Evolutionary conservation across 1,140 invertebrate genomes (phyloP).

Genomic region (Lepidurus arcticus): DNA sequence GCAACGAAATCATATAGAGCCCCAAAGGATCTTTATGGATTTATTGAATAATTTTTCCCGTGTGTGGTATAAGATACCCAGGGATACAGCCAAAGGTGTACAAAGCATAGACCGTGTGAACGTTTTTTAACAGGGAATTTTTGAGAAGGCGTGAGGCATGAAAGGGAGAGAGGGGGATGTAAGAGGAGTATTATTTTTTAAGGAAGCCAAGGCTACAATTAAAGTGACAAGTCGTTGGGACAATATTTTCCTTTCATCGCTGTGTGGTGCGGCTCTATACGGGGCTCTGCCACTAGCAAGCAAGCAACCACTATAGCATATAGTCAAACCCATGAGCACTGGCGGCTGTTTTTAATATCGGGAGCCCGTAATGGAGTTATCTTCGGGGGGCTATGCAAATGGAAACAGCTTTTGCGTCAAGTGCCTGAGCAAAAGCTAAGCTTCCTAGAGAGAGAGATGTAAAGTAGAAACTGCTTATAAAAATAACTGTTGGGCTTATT

Average conservation of each 20-base stretch:
- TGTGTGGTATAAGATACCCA: not conserved
- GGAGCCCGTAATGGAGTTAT: conserved; percentile 14
- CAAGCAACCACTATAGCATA: too few species aligned
- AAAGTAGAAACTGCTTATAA: not conserved
- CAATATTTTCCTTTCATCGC: conserved; percentile 19
- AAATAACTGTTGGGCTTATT: not conserved
- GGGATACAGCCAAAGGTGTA: too few species aligned
- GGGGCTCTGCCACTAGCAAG: too few species aligned
- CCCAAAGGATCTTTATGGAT: conserved; percentile 11
- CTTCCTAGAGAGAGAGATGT: not conserved
- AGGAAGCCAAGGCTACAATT: not conserved
- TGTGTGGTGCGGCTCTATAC: not conserved
- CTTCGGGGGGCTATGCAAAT: conserved; percentile 4
- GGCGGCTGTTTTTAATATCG: conserved; percentile 13
- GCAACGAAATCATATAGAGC: not conserved
- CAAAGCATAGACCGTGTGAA: not conserved
- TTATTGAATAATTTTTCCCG: not conserved
- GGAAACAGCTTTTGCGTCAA: conserved; percentile 2
- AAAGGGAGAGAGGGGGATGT: too few species aligned
- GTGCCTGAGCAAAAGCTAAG: not conserved
- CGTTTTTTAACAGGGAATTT: not conserved
- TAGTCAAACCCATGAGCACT: not conserved
- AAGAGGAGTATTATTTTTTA: not conserved
- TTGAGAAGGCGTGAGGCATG: not conserved
- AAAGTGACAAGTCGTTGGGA: conserved; percentile 14